Conservation (phyloP, 2,113 vertebrate genomes). For the Mustela lutreola region DNA sequence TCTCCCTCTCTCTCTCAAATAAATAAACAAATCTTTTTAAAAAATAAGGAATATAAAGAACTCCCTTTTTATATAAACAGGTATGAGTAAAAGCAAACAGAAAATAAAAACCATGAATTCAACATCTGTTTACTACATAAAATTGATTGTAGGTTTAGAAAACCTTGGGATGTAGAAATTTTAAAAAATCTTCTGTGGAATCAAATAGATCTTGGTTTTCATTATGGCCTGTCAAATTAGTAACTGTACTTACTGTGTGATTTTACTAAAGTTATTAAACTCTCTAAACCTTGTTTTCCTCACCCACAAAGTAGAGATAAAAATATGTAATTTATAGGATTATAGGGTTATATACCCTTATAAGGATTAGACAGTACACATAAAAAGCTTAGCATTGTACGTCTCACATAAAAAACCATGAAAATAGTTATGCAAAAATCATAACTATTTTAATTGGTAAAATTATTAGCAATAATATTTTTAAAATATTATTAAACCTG, state of each 20-base stretch:
- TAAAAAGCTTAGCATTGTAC: not conserved
- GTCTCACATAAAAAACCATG: not conserved
- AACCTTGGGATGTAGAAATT: not conserved
- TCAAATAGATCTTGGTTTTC: not conserved
- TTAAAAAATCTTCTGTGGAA: not conserved
- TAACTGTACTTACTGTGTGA: not conserved
- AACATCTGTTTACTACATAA: not conserved
- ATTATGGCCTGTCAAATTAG: not conserved
- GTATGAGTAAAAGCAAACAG: not conserved
- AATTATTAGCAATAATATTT: not conserved
- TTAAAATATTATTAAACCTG: not conserved
- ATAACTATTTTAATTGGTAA: not conserved
- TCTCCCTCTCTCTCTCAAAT: not conserved
- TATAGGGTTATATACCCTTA: not conserved
- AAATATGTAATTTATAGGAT: not conserved
- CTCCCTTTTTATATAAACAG: not conserved
- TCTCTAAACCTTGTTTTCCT: not conserved
- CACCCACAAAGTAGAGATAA: constrained; percentile 4
- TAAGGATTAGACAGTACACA: not conserved
- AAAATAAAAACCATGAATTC: not conserved
- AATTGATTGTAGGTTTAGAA: constrained; percentile 13
- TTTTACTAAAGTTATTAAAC: not conserved
- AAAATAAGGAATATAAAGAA: not conserved
- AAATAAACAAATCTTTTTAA: not conserved
- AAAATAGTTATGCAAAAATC: not conserved